Base-by-base conservation (phyloP, 1,140 invertebrate species). In the Pomacea maculata region DNA sequence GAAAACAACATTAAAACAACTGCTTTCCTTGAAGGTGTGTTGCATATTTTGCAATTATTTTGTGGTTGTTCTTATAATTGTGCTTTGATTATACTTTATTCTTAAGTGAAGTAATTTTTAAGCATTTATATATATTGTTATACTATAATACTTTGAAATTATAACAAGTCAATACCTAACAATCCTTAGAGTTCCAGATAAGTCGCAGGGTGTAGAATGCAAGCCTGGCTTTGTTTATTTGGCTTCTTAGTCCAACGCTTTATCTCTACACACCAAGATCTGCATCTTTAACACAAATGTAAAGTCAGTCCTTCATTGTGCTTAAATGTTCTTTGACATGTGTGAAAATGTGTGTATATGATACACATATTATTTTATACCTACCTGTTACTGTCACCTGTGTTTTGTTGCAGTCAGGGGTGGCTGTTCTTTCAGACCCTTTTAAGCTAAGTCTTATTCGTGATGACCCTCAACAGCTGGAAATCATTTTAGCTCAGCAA, bases 1-100 rank as follows among this genome's bases (percentile, higher is more conserved):
- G 68, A 83, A 85, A 52, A 89, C 92, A 65, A 92, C 91, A 11
- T 83, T 92, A 61, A 87, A 91, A 79, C 85, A 83, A 83, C 63
- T 83, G 57, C 57, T 81, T 89, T 54, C 81, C 90, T 45, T 86
- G 84, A 54, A 90, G 91, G 83, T 81, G 82, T 80, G 52, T 19
- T 68, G n/a, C 3, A 29, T 65, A 29, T 71, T 63, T 76, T 73
- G 55, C 21, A 54, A 54, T 57, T 45, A 21, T 65, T 55, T 64
- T 72, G 21, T 80, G 79, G 25, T 5, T 34, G 5, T 52, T 52
- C 19, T 73, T 1, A 61, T 15, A n/a, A 9, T 17, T 54, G 57
- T 17, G 15, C 11, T 12, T n/a, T 73, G 1, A 45, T 34, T 73
- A 73, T 73, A 7, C 12, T n/a, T 52, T 21, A 45, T 34, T 73